phyloP scores from a whole-genome alignment of 1,140 invertebrate genomes.

The Bombus haemorrhoidalis region DNA sequence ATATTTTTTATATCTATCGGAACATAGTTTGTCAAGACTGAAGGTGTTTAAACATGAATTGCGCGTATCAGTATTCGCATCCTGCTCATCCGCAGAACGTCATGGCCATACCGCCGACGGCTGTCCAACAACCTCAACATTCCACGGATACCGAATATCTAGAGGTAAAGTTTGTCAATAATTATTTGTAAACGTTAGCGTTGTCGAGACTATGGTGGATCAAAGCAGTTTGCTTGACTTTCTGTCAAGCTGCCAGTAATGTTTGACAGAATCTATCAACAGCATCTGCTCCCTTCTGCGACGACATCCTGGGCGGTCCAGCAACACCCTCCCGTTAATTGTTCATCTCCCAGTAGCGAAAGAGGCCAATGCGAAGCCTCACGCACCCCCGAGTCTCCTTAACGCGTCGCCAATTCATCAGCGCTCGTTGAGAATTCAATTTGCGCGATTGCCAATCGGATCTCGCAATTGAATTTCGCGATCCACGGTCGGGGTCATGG shows the following conservation, averaged over 20 bases:
- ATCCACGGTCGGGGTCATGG: neutral
- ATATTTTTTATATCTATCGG: neutral
- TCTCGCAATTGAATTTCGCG: slow-evolving; percentile 70
- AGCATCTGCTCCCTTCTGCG: slow-evolving; percentile 64
- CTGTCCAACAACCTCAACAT: slow-evolving; percentile 74
- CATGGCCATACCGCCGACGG: slow-evolving; percentile 74
- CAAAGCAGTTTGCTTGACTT: neutral
- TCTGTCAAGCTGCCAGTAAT: slow-evolving; percentile 46
- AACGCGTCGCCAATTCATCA: slow-evolving; percentile 71
- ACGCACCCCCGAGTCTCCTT: slow-evolving; percentile 69
- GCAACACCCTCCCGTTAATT: slow-evolving; percentile 78
- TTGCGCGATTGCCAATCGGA: slow-evolving; percentile 80
- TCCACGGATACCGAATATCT: slow-evolving; percentile 77
- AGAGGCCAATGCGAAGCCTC: slow-evolving; percentile 74
- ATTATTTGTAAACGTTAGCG: neutral
- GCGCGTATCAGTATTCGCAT: slow-evolving; percentile 81
- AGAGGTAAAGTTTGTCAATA: slow-evolving; percentile 74
- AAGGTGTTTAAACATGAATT: slow-evolving; percentile 75
- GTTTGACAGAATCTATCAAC: slow-evolving; percentile 70
- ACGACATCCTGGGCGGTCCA: slow-evolving; percentile 77
- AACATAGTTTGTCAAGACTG: neutral
- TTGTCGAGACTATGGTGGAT: neutral
- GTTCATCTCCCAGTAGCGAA: slow-evolving; percentile 81
- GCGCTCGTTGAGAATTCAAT: slow-evolving; percentile 70
- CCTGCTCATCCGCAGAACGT: slow-evolving; percentile 77